Percentiles rank a stretch among this genome's conserved stretches.
These are phyloP conservation scores for Benitochromis conjunctus DNA, from an alignment of 2,113 vertebrate genomes.

Conservation along the genomic window DNA sequence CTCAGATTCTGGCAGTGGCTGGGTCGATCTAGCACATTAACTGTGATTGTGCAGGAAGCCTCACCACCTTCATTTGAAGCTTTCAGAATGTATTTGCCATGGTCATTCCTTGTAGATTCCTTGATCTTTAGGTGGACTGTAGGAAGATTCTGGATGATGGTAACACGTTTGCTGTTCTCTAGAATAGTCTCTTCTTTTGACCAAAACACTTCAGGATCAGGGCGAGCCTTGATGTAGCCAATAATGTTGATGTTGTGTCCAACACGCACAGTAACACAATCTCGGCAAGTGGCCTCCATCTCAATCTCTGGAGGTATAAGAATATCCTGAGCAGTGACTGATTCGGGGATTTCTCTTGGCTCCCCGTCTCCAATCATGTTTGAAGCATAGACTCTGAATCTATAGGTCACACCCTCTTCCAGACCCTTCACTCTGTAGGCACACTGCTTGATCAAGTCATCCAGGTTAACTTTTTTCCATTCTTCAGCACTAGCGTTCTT, in stretches of 20 bases:
- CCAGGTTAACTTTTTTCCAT: constrained; percentile 89
- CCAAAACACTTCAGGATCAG: constrained; percentile 92
- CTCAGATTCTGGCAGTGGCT: constrained; percentile 92
- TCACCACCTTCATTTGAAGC: constrained; percentile 94
- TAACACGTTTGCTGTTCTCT: constrained; percentile 80
- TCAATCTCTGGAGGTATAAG: constrained; percentile 94
- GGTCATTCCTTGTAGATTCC: constrained; percentile 87
- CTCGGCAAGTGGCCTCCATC: constrained; percentile 87
- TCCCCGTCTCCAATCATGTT: constrained; percentile 97
- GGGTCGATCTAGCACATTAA: constrained; percentile 95
- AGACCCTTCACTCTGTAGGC: constrained; percentile 89
- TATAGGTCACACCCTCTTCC: constrained; percentile 88
- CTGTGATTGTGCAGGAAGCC: constrained; percentile 84
- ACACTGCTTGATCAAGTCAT: constrained; percentile 90
- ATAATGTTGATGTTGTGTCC: constrained; percentile 91
- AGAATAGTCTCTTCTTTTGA: constrained; percentile 83
- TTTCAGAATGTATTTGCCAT: constrained; percentile 88
- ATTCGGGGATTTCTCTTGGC: constrained; percentile 88
- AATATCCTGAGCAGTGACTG: constrained; percentile 91
- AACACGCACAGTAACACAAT: constrained; percentile 88
- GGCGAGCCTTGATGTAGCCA: constrained; percentile 91
- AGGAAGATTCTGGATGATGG: constrained; percentile 83
- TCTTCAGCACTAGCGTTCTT: constrained; percentile 82
- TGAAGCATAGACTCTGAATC: constrained; percentile 88
- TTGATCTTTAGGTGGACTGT: constrained; percentile 86